Conservation (phyloP, 2,888 invertebrate species). For the Thecocarcelia acutangulata region DNA sequence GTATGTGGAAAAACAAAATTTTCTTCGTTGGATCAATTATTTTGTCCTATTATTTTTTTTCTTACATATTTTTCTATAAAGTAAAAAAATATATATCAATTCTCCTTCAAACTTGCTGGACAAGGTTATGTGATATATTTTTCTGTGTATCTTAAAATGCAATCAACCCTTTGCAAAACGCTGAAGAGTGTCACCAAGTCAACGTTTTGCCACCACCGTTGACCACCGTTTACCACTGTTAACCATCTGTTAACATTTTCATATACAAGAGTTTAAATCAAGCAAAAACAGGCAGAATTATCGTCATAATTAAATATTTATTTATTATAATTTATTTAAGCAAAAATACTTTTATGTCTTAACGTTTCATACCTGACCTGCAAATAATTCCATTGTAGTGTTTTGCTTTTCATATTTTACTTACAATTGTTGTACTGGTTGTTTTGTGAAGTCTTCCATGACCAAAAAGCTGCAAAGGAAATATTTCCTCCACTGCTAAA, state of each 20-base stretch:
- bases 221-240: too few species aligned
- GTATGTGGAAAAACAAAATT: too few species aligned
- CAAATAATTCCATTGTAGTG: conserved; percentile 19
- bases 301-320: conserved; percentile 45
- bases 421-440: conserved; percentile 21
- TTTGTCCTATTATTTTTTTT: too few species aligned
- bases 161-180: not conserved
- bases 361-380: conserved; percentile 33
- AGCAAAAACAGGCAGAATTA: conserved; percentile 13
- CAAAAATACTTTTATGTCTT: conserved; percentile 5
- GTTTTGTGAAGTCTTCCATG: conserved; percentile 53
- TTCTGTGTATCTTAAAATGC: too few species aligned
- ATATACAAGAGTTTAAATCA: not conserved
- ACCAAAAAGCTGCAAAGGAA: conserved; percentile 29
- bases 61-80: too few species aligned
- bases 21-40: too few species aligned
- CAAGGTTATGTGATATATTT: too few species aligned
- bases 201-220: not conserved
- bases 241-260: conserved; percentile 10
- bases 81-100: too few species aligned
- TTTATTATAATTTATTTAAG: conserved; percentile 48
- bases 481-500: conserved; percentile 7
- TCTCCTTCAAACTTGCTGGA: too few species aligned
- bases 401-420: conserved; percentile 37
- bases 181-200: not conserved